Evolutionary conservation across 53 echinoderm and acorn worm genomes (phyloP).

Genomic region (Henricia sp.): DNA sequence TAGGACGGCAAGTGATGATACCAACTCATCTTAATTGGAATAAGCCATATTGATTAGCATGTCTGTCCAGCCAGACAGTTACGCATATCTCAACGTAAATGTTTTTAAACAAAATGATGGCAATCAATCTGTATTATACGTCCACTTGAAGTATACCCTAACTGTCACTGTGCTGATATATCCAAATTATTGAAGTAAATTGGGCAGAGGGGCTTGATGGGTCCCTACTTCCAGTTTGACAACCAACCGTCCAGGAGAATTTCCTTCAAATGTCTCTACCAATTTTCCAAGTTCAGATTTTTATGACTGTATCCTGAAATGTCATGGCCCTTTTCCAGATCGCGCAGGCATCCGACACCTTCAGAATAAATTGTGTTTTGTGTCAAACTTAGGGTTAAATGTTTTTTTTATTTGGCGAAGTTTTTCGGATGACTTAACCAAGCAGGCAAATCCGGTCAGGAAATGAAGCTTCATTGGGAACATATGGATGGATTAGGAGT

Average conservation of each 20-base stretch:
- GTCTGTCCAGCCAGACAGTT: conserved; percentile 13
- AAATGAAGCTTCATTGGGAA: conserved; percentile 38
- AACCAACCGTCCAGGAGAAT: conserved; percentile 17
- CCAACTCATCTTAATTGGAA: background rate
- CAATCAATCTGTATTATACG: conserved; percentile 31
- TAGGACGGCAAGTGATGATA: background rate
- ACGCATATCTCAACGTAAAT: background rate
- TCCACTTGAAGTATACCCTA: conserved; percentile 22
- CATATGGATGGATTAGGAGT: conserved; percentile 31
- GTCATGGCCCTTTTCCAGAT: conserved; percentile 7
- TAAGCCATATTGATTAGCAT: conserved; percentile 19
- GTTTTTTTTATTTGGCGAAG: background rate
- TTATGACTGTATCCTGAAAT: conserved; percentile 4
- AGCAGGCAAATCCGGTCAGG: conserved; percentile 1
- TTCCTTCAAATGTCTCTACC: conserved; percentile 22
- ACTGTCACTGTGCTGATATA: conserved; percentile 26
- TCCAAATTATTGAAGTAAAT: conserved; percentile 42
- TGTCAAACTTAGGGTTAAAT: conserved; percentile 14
- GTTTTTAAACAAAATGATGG: conserved; percentile 6
- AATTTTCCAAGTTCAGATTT: conserved; percentile 11
- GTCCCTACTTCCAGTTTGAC: conserved; percentile 9
- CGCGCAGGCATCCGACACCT: background rate
- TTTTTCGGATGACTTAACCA: background rate
- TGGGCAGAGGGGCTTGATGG: background rate
- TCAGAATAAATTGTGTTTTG: background rate